Evolutionary conservation across 2,113 vertebrate genomes (phyloP).

Genomic region (Phylloscopus whistleri): DNA sequence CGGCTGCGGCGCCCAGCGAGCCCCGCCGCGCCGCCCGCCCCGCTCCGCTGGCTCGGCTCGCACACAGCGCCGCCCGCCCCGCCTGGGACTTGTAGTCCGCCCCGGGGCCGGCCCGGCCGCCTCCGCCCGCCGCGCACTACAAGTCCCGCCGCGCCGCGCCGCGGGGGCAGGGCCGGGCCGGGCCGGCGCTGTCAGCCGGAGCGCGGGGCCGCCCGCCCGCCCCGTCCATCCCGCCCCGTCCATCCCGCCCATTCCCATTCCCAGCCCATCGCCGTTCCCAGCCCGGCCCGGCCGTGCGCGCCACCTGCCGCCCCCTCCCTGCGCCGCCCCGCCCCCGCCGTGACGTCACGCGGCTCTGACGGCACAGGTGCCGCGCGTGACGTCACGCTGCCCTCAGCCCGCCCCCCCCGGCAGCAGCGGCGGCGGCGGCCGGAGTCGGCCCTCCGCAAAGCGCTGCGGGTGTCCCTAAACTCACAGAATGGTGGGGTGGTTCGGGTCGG

Average conservation of each 20-base stretch:
- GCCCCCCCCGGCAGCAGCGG: too few species aligned
- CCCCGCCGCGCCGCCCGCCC: background rate
- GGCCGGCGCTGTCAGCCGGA: background rate
- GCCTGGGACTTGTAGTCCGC: background rate
- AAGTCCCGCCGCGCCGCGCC: conserved; percentile 60
- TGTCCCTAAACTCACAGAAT: rapidly evolving
- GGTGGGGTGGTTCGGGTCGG: rapidly evolving
- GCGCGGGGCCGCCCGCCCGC: background rate
- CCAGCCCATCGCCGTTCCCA: background rate
- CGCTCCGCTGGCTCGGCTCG: background rate
- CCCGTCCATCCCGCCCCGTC: too few species aligned
- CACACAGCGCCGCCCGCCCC: background rate
- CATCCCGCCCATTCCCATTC: too few species aligned
- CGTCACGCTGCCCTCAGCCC: background rate
- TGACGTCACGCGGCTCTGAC: background rate
- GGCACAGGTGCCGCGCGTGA: background rate
- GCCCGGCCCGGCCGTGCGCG: too few species aligned
- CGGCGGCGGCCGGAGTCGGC: background rate
- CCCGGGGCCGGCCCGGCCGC: background rate
- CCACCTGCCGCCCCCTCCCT: too few species aligned
- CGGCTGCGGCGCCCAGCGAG: background rate
- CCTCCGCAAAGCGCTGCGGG: background rate
- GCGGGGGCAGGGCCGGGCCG: background rate
- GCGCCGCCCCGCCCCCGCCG: background rate
- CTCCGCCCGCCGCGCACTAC: conserved; percentile 57